phyloP scores from a whole-genome alignment of 1,140 invertebrate genomes.

The Zaprionus vittiger region DNA sequence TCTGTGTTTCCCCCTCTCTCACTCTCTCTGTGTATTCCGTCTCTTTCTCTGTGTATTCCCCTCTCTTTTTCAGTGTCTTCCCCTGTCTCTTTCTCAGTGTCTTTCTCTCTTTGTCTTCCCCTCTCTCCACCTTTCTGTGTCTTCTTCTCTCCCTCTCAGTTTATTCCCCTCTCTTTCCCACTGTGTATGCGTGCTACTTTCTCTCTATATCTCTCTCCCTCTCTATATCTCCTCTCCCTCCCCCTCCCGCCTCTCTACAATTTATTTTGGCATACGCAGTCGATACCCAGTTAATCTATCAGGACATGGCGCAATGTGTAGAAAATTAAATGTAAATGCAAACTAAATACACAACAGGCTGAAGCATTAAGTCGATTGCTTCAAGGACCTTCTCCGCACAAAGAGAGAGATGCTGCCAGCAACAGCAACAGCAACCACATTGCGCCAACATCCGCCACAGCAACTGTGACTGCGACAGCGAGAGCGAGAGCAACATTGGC shows the following conservation, averaged over 20 bases:
- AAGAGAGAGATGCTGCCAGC: conserved; percentile 15
- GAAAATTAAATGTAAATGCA: conserved; percentile 79
- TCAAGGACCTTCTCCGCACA: conserved; percentile 67
- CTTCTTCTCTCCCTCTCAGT: too few species aligned
- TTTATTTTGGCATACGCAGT: conserved; percentile 32
- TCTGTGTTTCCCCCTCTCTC: too few species aligned
- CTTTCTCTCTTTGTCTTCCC: not conserved
- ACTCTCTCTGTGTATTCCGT: too few species aligned
- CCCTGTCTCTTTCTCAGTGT: too few species aligned
- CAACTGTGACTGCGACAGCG: conserved; percentile 12
- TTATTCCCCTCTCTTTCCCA: too few species aligned
- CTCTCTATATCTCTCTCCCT: not conserved
- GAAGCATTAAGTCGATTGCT: conserved; percentile 80
- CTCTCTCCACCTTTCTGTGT: not conserved
- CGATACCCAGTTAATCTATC: conserved; percentile 72
- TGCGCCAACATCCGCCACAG: not conserved
- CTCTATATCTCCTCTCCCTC: not conserved
- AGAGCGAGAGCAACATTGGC: not conserved
- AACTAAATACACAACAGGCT: conserved; percentile 78
- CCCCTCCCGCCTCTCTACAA: not conserved
- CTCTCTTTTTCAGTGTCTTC: too few species aligned
- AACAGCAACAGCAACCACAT: not conserved
- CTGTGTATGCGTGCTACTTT: conserved; percentile 1
- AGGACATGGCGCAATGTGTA: conserved; percentile 73
- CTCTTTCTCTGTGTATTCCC: too few species aligned